phyloP scores from a whole-genome alignment of 2,888 invertebrate species.

The Lacanobia oleracea region DNA sequence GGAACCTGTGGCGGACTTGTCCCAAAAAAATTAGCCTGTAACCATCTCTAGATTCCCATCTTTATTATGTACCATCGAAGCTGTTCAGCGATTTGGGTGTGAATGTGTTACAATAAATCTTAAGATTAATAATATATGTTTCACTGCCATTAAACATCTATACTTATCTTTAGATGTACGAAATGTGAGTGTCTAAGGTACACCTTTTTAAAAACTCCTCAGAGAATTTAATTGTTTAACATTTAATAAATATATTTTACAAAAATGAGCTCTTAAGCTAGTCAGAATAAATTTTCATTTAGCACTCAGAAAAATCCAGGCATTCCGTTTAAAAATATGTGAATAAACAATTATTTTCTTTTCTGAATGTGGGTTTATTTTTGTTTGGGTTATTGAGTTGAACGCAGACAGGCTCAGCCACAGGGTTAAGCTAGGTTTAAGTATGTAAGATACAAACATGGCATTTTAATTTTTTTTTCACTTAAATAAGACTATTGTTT shows the following conservation, averaged over 20 bases:
- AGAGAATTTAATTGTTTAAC: too few species aligned
- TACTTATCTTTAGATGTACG: too few species aligned
- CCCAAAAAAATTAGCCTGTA: too few species aligned
- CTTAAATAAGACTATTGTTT: constrained; percentile 1
- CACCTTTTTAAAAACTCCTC: too few species aligned
- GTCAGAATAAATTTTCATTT: constrained; percentile 23
- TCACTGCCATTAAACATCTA: too few species aligned
- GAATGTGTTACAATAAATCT: too few species aligned
- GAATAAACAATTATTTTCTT: constrained; percentile 11
- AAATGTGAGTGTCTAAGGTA: too few species aligned
- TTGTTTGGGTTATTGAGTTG: constrained; percentile 1
- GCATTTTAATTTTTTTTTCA: constrained; percentile 18
- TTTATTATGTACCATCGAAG: too few species aligned
- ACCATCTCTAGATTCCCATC: too few species aligned
- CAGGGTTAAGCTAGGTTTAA: constrained; percentile 16
- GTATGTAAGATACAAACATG: neutral
- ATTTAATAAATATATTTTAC: neutral
- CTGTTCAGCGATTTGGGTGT: too few species aligned
- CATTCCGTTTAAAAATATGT: constrained; percentile 11
- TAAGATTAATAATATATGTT: too few species aligned
- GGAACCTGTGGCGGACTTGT: too few species aligned
- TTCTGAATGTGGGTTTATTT: constrained; percentile 8
- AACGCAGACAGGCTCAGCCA: constrained; percentile 22
- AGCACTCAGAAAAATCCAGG: constrained; percentile 10
- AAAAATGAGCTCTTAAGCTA: constrained; percentile 9